Conservation (phyloP, 2,888 invertebrate genomes). For the Bellardia pandia region DNA sequence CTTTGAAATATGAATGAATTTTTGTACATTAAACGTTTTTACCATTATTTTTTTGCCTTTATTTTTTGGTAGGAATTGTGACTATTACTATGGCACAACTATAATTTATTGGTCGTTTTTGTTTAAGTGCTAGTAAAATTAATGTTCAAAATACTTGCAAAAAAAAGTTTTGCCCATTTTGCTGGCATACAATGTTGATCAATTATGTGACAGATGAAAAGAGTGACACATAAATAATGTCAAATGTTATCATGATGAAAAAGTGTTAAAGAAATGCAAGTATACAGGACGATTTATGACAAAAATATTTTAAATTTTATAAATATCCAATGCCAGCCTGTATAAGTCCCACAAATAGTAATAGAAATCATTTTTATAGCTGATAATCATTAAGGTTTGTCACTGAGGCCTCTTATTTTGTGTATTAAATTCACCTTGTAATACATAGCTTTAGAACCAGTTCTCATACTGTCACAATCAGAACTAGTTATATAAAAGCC, state of each 20-base stretch:
- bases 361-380: too few relatives aligned
- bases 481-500: too few relatives aligned
- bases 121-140: conserved; percentile 4
- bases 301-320: too few relatives aligned
- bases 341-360: too few relatives aligned
- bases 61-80: conserved; percentile 5
- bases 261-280: neutral
- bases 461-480: too few relatives aligned
- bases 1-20: conserved; percentile 17
- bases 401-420: too few relatives aligned
- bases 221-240: neutral
- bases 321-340: too few relatives aligned
- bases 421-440: too few relatives aligned
- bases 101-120: conserved; percentile 40
- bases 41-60: neutral
- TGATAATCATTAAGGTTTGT: too few relatives aligned
- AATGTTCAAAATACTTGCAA: neutral
- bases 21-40: conserved; percentile 23
- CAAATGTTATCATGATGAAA: neutral
- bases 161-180: neutral
- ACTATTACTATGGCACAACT: conserved; percentile 6
- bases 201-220: conserved; percentile 20
- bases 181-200: conserved; percentile 1
- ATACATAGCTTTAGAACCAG: too few relatives aligned
- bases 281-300: neutral